These are phyloP conservation scores for Empis livida DNA, from an alignment of 2,888 invertebrate genomes.

Conservation along the genomic window DNA sequence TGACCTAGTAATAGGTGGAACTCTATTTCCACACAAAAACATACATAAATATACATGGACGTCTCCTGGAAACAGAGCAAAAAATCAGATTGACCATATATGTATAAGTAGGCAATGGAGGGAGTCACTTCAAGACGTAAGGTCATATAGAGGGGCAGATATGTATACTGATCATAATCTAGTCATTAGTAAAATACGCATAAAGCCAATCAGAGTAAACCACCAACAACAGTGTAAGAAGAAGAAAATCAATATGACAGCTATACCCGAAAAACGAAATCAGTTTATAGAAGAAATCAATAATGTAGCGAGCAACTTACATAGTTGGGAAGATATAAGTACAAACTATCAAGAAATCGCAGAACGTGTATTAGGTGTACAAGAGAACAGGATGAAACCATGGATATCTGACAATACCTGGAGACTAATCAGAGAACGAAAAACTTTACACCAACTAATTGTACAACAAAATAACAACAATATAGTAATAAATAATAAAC, in stretches of 20 bases:
- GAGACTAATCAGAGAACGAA: not conserved
- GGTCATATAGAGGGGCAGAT: not conserved
- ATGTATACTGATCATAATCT: not conserved
- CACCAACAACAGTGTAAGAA: not conserved
- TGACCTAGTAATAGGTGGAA: slow-evolving; percentile 1
- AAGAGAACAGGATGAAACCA: not conserved
- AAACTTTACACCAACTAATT: not conserved
- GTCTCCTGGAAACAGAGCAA: not conserved
- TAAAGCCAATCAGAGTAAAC: not conserved
- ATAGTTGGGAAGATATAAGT: not conserved
- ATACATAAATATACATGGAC: not conserved
- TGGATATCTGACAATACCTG: not conserved
- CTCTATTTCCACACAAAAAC: not conserved
- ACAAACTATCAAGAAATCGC: not conserved
- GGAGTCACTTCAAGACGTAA: not conserved
- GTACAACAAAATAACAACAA: not conserved
- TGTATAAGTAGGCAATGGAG: not conserved
- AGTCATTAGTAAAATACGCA: not conserved
- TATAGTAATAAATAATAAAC: not conserved
- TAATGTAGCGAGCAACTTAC: not conserved
- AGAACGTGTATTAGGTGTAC: not conserved
- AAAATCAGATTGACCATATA: not conserved
- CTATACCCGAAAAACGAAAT: not conserved
- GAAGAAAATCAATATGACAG: not conserved
- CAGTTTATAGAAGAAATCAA: not conserved